Base-by-base conservation (phyloP, 2,888 invertebrate species). In the Ormyrus pomaceus region DNA sequence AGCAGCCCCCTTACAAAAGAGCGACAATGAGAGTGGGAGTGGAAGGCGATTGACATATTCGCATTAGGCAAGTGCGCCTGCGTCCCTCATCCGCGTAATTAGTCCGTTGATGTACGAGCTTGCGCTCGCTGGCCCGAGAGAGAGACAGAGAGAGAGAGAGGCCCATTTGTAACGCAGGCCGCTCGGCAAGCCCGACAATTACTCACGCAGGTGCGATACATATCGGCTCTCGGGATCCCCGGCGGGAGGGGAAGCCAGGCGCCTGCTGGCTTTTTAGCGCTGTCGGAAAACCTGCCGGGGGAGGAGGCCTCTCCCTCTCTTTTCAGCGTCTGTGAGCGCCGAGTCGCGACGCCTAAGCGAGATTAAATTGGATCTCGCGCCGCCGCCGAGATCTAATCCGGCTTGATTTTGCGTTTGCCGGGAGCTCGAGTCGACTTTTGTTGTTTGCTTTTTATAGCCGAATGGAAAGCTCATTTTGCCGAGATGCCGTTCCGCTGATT, bases 31-130 rank as follows among this genome's bases (percentile, higher is more conserved):
- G 34, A 34, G 34, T 34, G 34, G 34, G 34, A 34, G 34, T 34
- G 34, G 2, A 34, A 34, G 0, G 34, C 34, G 34, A 34, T 34
- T 34, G 34, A 34, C 34, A 34, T 34, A 34, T 34, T 34, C 34
- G 34, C 34, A 34, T 34, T 34, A 34, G 2, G 34, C 34, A 34
- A 34, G 34, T 34, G 34, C 51, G 34, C 62, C 13, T 55, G 64
- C 58, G 59, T 56, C 34, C 34, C 50, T 87, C 87, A 85, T 87
- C 87, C 84, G 86, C 87, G 87, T 87, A 88, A 88, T 89, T 89
- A 88, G 87, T 86, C 82, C 83, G 81, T 84, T 88, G 88, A 88
- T 88, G 87, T 87, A 88, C 79, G 79, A 69, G 69, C 62, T 34
- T 34, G 56, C 45, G 69, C 53, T 59, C 59, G 59, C 59, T 53